Conservation (phyloP, 2,113 vertebrate genomes). For the Pogonocichla stellata region DNA sequence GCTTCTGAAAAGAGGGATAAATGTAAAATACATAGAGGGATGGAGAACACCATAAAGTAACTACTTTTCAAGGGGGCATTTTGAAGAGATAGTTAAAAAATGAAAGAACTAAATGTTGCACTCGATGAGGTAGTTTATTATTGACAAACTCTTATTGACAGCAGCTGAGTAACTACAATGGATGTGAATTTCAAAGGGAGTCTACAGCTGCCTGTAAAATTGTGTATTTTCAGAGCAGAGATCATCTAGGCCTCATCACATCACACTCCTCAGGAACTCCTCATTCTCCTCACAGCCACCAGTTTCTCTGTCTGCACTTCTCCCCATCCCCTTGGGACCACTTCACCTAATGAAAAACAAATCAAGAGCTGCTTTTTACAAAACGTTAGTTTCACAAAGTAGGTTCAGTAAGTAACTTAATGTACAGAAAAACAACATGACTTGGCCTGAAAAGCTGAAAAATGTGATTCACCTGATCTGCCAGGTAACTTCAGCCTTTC, state of each 20-base stretch:
- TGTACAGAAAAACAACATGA: fast-evolving
- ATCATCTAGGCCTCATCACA: neutral
- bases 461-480: neutral
- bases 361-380: neutral
- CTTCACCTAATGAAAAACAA: fast-evolving
- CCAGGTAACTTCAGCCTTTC: neutral
- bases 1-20: neutral
- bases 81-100: neutral
- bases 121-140: neutral
- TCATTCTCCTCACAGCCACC: neutral
- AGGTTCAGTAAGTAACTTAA: neutral
- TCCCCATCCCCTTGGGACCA: neutral
- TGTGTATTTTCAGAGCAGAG: neutral
- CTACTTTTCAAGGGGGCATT: neutral
- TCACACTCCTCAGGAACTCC: neutral
- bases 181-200: neutral
- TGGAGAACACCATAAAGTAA: neutral
- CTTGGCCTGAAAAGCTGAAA: neutral
- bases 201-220: neutral
- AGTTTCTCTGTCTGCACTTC: neutral
- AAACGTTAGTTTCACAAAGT: neutral
- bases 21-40: neutral
- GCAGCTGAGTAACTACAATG: neutral
- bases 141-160: neutral
- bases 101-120: neutral